A percentile compares a stretch with the other conserved stretches of the same genome.
Evolutionary conservation across 2,888 invertebrate genomes (phyloP).

Genomic region (Timema podura): DNA sequence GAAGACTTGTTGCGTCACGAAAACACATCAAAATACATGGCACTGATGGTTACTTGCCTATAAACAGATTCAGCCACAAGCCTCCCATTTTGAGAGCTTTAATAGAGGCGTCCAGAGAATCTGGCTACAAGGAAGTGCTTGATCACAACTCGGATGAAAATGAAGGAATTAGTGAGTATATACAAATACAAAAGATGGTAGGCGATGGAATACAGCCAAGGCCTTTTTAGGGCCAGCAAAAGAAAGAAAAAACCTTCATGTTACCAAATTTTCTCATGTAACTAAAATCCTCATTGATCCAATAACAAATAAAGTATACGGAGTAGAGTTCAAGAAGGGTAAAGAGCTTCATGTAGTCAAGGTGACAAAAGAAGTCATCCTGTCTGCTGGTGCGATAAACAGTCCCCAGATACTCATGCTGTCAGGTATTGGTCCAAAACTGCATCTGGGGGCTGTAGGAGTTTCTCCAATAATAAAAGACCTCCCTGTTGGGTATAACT

Average conservation of each 20-base stretch:
- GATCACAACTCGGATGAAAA: slow-evolving; percentile 43
- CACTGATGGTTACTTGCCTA: slow-evolving; percentile 40
- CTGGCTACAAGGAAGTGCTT: slow-evolving; percentile 44
- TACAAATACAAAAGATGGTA: slow-evolving; percentile 41
- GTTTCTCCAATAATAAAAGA: background rate
- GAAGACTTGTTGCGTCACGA: background rate
- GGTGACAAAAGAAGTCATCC: slow-evolving; percentile 78
- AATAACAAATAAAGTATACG: slow-evolving; percentile 66
- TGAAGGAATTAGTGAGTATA: slow-evolving; percentile 41
- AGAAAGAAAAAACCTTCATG: slow-evolving; percentile 63
- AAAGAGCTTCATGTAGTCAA: slow-evolving; percentile 64
- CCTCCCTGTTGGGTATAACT: background rate
- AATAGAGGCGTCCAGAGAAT: slow-evolving; percentile 40
- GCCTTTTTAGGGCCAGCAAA: slow-evolving; percentile 37
- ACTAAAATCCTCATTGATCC: slow-evolving; percentile 72
- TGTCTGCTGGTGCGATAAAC: slow-evolving; percentile 88
- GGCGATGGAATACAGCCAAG: slow-evolving; percentile 42
- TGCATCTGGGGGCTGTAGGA: slow-evolving; percentile 40
- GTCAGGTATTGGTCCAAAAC: slow-evolving; percentile 78
- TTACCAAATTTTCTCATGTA: slow-evolving; percentile 75
- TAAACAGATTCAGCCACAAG: slow-evolving; percentile 40
- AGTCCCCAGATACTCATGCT: slow-evolving; percentile 92
- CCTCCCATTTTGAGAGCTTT: slow-evolving; percentile 40
- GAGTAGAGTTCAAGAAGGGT: slow-evolving; percentile 73
- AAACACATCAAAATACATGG: slow-evolving; percentile 32